Evolutionary conservation across 2,113 vertebrate genomes (phyloP), one percentile per base, ranked within the genome.

Genomic region (Ciconia boyciana): DNA sequence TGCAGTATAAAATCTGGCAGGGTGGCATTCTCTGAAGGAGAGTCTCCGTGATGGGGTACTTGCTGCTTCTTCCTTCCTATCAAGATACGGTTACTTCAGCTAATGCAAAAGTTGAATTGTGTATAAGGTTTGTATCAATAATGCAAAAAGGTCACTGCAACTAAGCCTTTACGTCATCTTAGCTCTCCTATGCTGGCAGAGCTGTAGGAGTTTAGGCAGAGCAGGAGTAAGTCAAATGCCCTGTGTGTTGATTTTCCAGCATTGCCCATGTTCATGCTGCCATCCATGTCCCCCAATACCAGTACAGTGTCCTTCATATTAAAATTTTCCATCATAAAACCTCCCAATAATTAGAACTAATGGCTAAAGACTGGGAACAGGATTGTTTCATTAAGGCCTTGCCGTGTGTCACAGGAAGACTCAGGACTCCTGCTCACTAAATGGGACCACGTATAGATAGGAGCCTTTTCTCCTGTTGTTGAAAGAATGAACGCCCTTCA

Each of bases 311-410:
- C 46, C 41, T 57, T 87, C 34, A 46, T 18, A 21, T 58, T 28
- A 74, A 74, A 46, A 51, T 46, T 80, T 55, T 61, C 6, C 28
- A 11, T 84, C 7, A 9, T 64, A 46, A 89, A 89, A 52, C 4
- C 10, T 74, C 20, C 3, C 3, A 22, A 20, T 66, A 75, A 72
- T 39, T 61, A 16, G 4, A 64, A 5, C 6, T 54, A n/a, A 43
- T 24, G 6, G 14, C 7, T 29, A 60, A 94, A 66, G 32, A 11
- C 20, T n/a, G 12, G 43, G 13, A 84, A 64, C 3, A 22, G 16
- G 49, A 17, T 24, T 78, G 16, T 66, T 89, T 64, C 0, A 0
- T 39, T 60, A 82, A 72, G 24, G 5, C 5, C 7, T 31, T 72
- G 10, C 43, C 75, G 10, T 4, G 1, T 71, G 39, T 64, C 34